Evolutionary conservation across 1,140 invertebrate species (phyloP), one percentile per base, ranked within the genome.

Genomic region (Macrostomum lignano): DNA sequence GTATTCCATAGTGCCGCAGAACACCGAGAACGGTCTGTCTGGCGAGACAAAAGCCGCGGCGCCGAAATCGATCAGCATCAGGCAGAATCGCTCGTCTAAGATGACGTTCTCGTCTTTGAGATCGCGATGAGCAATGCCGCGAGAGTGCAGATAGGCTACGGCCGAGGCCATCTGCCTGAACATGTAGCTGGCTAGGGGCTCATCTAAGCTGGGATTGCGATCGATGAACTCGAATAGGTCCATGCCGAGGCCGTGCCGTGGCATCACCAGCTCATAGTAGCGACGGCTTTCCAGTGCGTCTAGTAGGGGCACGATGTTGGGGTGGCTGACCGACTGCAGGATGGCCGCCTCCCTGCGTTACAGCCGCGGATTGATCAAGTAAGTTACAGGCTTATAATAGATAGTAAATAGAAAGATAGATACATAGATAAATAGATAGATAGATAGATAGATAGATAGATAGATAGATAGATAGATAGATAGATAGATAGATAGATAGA

Each of bases 181-280:
- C 23, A 74, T 72, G 41, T 70, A 70, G 40, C 67, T 68, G 3
- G 65, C 64, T 20, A 74, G 51, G n/a, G 64, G 55, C 46, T 74
- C 71, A 42, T 72, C 69, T 38, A 73, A 53, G 23, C 62, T 43
- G 2, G 69, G 69, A 19, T 65, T 58, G 1, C 69, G 56, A 40
- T 73, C 72, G 35, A 74, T 72, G 45, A 74, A 74, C 48, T 73
- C 71, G 57, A 73, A 74, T 29, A 73, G 47, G 47, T 74, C 71
- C 68, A 73, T 72, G 1, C 71, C 71, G 17, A 63, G 64, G n/a
- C 72, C 72, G 48, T 72, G 69, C 41, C 72, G 72, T 47, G 72
- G 71, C 70, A 74, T 74, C 11, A 74, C 68, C 60, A 74, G 59
- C 58, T 73, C 70, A 42, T 70, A 67, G 44, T 67, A 72, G 25